Evolutionary conservation across 1,140 invertebrate species (phyloP), one percentile per base, ranked within the genome.

Genomic region (Muscidifurax raptorellus): DNA sequence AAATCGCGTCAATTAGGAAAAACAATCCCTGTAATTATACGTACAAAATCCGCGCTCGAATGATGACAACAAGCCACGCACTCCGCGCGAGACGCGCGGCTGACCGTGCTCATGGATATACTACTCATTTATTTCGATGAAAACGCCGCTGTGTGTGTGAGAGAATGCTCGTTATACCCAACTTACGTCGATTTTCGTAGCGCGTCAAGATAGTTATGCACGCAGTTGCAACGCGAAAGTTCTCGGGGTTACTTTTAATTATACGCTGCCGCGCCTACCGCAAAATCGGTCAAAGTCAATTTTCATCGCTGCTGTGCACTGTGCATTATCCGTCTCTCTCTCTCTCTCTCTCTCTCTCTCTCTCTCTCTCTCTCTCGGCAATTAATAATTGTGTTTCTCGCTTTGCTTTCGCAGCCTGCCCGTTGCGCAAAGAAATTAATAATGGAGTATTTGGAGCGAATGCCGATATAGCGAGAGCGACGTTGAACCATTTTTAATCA

Each of bases 171-270:
- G 30, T 74, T 74, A 74, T 36, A 18, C 22, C 36, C 71, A 44
- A 74, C 30, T 74, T 74, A 40, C 71, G 71, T 74, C 67, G 67
- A 69, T 69, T 69, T 69, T 69, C 27, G 13, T 13, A 66, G 22
- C 25, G 66, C 66, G 32, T 12, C 22, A n/a, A 74, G 71, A 22
- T 40, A 74, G 71, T 74, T 74, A 40, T 22, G 71, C 32, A 74
- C 71, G 71, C 32, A 69, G 52, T 69, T 30, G 28, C 67, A 2
- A 6, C 12, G 27, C 27, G 52, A 74, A 74, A 74, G 71, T 74
- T 74, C 15, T 28, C 71, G 80, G 25, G 47, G 25, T 72, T 66
- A 81, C 80, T 81, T 81, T 81, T 74, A 81, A 81, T 81, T 81
- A 74, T 72, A 59, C 67, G 12, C n/a, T 27, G 40, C 32, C 1